Percentiles rank a stretch among this genome's conserved stretches.
These are phyloP conservation scores for Ennomos fuscantarius DNA, from an alignment of 2,888 invertebrate species.

Conservation along the genomic window DNA sequence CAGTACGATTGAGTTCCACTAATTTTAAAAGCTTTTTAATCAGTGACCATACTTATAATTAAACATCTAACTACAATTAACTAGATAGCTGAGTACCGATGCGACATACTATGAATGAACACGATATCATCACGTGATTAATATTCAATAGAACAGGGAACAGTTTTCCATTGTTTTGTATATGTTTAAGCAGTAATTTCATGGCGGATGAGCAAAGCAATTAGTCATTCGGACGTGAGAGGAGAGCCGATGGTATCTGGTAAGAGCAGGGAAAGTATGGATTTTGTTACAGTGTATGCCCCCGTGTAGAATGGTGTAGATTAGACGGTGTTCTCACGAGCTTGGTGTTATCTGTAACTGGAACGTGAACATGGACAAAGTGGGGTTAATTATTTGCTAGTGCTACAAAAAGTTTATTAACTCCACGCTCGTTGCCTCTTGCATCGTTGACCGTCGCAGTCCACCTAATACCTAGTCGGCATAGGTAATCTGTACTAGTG, in stretches of 20 bases:
- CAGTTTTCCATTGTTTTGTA: constrained; percentile 62
- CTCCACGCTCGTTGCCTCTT: too few species aligned
- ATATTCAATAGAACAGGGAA: constrained; percentile 32
- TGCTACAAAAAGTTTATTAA: neutral
- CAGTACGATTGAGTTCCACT: too few species aligned
- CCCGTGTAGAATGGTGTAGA: constrained; percentile 27
- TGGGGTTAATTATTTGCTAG: constrained; percentile 34
- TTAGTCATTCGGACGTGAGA: constrained; percentile 75
- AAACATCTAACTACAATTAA: too few species aligned
- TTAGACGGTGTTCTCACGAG: constrained; percentile 39
- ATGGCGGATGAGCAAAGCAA: constrained; percentile 70
- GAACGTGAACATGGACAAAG: constrained; percentile 26
- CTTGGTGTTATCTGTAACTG: constrained; percentile 35
- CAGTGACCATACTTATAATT: too few species aligned
- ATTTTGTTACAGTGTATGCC: constrained; percentile 52
- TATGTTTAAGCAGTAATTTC: constrained; percentile 75
- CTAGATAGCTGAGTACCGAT: too few species aligned
- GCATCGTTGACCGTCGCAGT: too few species aligned
- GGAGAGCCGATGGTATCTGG: constrained; percentile 62
- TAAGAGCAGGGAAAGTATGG: constrained; percentile 40
- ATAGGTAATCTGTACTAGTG: too few species aligned
- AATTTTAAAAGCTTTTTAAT: too few species aligned
- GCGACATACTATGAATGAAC: too few species aligned
- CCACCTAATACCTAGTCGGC: too few species aligned
- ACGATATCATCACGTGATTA: constrained; percentile 21